Evolutionary conservation across 2,113 vertebrate species (phyloP).

Genomic region (Zosterops borbonicus): DNA sequence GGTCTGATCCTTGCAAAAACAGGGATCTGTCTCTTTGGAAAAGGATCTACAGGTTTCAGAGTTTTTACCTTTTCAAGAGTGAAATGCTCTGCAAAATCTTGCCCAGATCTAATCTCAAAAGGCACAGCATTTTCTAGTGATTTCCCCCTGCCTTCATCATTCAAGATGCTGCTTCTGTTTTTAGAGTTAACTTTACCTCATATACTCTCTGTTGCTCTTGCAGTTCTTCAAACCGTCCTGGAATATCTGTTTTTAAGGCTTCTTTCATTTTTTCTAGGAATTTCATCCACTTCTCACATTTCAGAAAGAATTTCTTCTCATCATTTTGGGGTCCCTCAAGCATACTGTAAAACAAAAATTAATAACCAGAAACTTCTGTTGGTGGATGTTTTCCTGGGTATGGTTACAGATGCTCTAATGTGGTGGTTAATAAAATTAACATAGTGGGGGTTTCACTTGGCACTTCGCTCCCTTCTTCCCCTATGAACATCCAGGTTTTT

Average conservation of each 20-base stretch:
- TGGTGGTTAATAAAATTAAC: background rate
- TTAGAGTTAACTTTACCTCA: conserved; percentile 74
- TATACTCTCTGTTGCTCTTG: conserved; percentile 83
- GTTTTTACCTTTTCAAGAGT: background rate
- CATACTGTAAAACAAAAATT: conserved; percentile 70
- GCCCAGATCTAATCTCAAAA: background rate
- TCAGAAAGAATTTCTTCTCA: conserved; percentile 81
- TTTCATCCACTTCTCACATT: conserved; percentile 85
- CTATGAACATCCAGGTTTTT: background rate
- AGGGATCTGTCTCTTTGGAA: background rate
- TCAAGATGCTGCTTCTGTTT: background rate
- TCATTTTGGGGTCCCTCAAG: conserved; percentile 76
- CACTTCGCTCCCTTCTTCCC: background rate
- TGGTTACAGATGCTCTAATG: background rate
- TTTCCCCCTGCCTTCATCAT: background rate
- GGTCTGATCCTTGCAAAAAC: background rate
- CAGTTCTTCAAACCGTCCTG: conserved; percentile 74
- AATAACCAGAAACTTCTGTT: background rate
- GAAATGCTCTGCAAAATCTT: background rate
- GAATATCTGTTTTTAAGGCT: conserved; percentile 71
- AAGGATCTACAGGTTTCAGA: background rate
- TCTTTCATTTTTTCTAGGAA: conserved; percentile 87
- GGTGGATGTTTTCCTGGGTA: background rate
- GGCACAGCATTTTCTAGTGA: background rate
- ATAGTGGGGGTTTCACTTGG: background rate